Conservation (phyloP, 2,797 vertebrate genomes). For the Brachyalestes nurse region DNA sequence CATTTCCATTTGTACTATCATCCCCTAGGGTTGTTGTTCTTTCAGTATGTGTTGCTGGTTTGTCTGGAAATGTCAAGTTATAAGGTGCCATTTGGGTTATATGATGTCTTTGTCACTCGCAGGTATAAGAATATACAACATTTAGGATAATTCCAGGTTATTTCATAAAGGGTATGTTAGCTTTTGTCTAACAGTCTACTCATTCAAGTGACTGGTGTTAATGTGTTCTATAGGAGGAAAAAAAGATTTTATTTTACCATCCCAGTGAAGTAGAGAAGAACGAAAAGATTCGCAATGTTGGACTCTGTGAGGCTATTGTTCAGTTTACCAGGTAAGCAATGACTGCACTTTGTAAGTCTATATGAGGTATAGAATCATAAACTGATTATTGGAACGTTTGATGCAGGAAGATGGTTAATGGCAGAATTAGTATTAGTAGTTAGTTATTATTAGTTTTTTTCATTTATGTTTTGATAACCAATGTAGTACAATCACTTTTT, state of each 20-base stretch:
- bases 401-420: not conserved
- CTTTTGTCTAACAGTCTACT: not conserved
- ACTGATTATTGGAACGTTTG: not conserved
- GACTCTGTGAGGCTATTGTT: slow-evolving; percentile 97
- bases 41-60: not conserved
- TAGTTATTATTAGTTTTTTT: not conserved
- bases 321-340: slow-evolving; percentile 92
- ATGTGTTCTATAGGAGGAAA: slow-evolving; percentile 87
- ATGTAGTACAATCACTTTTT: not conserved
- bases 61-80: not conserved
- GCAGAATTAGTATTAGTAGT: too few relatives aligned
- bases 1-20: not conserved
- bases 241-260: slow-evolving; percentile 99
- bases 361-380: not conserved
- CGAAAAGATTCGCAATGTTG: slow-evolving; percentile 97
- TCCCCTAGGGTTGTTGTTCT: too few relatives aligned
- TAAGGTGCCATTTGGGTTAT: not conserved
- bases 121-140: not conserved
- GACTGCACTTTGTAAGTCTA: not conserved
- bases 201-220: not conserved
- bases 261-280: slow-evolving; percentile 97
- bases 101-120: not conserved
- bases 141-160: not conserved
- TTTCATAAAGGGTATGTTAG: not conserved
- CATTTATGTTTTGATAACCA: not conserved